Evolutionary conservation across 2,888 invertebrate genomes (phyloP), one percentile per base, ranked within the genome.

Genomic region (Mechanitis mazaeus): DNA sequence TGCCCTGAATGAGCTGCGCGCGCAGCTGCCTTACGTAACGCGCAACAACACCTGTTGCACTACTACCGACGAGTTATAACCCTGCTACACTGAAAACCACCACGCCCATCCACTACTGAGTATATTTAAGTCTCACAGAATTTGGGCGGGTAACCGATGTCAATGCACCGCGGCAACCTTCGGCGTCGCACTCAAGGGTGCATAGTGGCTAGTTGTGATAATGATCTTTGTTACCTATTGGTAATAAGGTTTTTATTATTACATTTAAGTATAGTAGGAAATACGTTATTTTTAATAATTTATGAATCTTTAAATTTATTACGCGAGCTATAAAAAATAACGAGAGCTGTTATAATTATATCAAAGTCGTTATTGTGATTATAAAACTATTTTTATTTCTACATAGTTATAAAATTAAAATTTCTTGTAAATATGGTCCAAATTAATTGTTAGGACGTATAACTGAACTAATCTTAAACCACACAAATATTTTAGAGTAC

Each of bases 161-260:
- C 89, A 90, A 80, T 87, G 89, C 87, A 88, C 89, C 76, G 75
- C 73, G 72, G 79, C 87, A 89, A 88, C 89, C 88, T 89, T 89
- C 87, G 85, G 57, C 73, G 78, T 71, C 87, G 88, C 88, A 85
- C 88, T 88, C 88, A 89, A 89, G 88, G 88, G 87, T 87, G 88
- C 87, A 87, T 85, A 85, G 78, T 74, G 75, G 76, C 72, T 73
- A 76, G 76, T 71, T 68, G 74, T 84, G 84, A 83, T 87, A 87
- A 86, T 85, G 83, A 87, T 86, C 86, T 86, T 85, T 80, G 83
- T 83, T 84, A 82, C 76, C 76, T 81, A 85, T 74, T 71, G 68
- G 65, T 68, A 66, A 67, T 67, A 60, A 69, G 47, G 6, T 20
- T 54, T 58, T 56, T 46, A 64, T 45, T 60, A 28, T 53, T 42